These are phyloP conservation scores for Semicossyphus pulcher DNA, from an alignment of 2,113 vertebrate species.

Conservation along the genomic window DNA sequence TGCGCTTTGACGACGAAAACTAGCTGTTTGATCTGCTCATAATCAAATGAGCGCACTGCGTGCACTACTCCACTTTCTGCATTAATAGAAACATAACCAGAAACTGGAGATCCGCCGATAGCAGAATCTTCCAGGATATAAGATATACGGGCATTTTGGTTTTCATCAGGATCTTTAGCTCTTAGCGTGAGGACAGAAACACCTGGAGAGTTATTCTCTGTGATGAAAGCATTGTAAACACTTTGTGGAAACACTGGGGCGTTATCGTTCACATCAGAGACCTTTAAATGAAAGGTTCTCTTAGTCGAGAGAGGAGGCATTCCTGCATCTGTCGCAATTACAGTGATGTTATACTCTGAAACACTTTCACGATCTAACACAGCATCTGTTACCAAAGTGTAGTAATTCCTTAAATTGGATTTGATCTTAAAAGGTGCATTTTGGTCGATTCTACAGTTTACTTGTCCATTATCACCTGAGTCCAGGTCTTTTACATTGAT, in stretches of 20 bases:
- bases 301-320: slow-evolving; percentile 50
- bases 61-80: slow-evolving; percentile 56
- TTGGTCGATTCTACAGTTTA: slow-evolving; percentile 49
- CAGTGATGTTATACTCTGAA: slow-evolving; percentile 64
- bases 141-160: slow-evolving; percentile 54
- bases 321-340: slow-evolving; percentile 57
- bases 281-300: slow-evolving; percentile 47
- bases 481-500: slow-evolving; percentile 69
- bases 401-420: slow-evolving; percentile 65
- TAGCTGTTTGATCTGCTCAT: slow-evolving; percentile 54
- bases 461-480: slow-evolving; percentile 62
- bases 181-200: slow-evolving; percentile 33
- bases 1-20: slow-evolving; percentile 24
- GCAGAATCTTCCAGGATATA: slow-evolving; percentile 35
- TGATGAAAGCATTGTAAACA: slow-evolving; percentile 34
- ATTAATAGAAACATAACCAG: slow-evolving; percentile 49
- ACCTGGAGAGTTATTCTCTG: slow-evolving; percentile 73
- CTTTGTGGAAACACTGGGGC: slow-evolving; percentile 58
- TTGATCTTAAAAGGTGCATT: slow-evolving; percentile 58
- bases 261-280: slow-evolving; percentile 79
- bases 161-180: slow-evolving; percentile 64
- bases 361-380: slow-evolving; percentile 57
- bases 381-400: slow-evolving; percentile 54
- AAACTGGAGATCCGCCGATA: slow-evolving; percentile 13
- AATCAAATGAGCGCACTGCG: slow-evolving; percentile 36